Percentiles rank a stretch among this genome's conserved stretches.
Conservation (phyloP, 2,113 vertebrate genomes). For the Fregetta grallaria region DNA sequence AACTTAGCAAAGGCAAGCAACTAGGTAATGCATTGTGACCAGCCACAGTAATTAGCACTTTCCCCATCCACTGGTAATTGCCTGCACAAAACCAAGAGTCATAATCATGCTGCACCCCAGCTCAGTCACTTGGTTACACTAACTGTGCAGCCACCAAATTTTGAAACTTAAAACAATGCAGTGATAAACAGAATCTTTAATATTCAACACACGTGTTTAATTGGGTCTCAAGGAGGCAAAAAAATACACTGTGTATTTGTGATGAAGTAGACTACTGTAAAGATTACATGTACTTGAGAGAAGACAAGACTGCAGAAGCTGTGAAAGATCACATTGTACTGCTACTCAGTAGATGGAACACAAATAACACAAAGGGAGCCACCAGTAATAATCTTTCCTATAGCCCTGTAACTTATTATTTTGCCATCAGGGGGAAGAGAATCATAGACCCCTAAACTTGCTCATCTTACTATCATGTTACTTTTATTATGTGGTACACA, state of each 20-base stretch:
- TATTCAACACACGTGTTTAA: background rate
- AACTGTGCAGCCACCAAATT: background rate
- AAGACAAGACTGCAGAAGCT: background rate
- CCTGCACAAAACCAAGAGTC: background rate
- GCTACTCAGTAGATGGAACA: background rate
- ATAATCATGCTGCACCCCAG: background rate
- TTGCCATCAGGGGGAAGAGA: background rate
- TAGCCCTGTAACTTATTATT: background rate
- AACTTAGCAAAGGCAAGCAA: background rate
- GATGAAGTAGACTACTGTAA: background rate
- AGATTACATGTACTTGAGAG: background rate
- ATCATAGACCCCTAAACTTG: background rate
- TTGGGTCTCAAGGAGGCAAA: background rate
- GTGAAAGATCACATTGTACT: background rate
- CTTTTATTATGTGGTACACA: background rate
- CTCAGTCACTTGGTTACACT: background rate
- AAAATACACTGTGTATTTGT: background rate
- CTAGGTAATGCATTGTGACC: background rate
- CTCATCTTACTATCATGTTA: background rate
- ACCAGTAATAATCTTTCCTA: background rate
- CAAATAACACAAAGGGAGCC: background rate
- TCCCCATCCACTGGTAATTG: background rate
- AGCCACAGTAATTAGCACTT: background rate
- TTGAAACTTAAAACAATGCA: background rate
- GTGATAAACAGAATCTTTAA: background rate